These are phyloP conservation scores for Sarcophaga peregrina DNA, from an alignment of 1,140 invertebrate genomes.

Conservation along the genomic window DNA sequence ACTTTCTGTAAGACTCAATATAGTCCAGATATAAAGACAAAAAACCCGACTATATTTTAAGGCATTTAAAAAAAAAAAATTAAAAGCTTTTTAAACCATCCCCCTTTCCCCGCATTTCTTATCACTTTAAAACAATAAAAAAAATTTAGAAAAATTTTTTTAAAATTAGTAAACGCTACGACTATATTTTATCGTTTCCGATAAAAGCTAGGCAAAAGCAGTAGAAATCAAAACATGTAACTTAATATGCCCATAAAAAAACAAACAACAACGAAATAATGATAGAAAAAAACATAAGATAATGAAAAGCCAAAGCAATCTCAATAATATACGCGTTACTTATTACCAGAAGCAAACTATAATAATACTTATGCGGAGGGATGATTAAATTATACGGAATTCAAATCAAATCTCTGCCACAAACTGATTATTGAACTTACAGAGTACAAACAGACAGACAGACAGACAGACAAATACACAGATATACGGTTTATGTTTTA, in stretches of 20 bases:
- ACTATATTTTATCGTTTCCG: constrained; percentile 7
- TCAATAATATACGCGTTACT: too few relatives aligned
- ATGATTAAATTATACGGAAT: background rate
- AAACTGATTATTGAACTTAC: background rate
- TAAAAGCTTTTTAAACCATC: background rate
- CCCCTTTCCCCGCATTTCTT: background rate
- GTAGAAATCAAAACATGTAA: constrained; percentile 23
- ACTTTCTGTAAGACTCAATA: too few relatives aligned
- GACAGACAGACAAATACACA: too few relatives aligned
- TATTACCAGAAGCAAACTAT: too few relatives aligned
- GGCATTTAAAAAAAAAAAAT: background rate
- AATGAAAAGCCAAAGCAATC: too few relatives aligned
- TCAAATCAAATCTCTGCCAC: background rate
- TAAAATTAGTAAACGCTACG: background rate
- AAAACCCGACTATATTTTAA: background rate
- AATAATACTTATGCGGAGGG: constrained; percentile 5
- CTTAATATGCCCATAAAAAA: constrained; percentile 32
- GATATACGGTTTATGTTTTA: background rate
- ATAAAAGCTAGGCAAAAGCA: constrained; percentile 16
- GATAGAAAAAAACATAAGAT: background rate
- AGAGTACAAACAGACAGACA: background rate
- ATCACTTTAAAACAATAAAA: background rate
- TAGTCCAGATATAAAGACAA: too few relatives aligned
- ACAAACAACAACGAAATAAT: background rate
- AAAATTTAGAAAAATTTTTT: background rate